Evolutionary conservation across 2,797 vertebrate species (phyloP).

Genomic region (Tolypeutes matacus): DNA sequence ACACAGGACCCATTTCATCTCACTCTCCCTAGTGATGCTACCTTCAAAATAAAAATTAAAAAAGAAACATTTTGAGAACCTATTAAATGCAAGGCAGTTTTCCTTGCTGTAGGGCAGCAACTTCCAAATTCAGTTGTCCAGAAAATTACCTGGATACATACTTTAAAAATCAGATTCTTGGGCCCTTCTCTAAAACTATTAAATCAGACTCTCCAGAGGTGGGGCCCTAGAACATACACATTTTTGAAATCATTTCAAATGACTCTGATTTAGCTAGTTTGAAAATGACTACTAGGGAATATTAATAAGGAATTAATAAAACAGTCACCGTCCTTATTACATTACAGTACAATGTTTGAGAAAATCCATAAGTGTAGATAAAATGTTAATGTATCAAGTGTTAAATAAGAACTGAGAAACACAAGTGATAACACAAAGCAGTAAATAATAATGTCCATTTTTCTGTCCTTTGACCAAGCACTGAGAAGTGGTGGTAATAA

Average conservation of each 20-base stretch:
- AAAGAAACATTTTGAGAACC: constrained; percentile 17
- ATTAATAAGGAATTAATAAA: neutral
- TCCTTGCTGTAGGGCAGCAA: neutral
- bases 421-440: neutral
- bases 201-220: neutral
- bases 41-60: neutral
- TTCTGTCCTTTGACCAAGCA: neutral
- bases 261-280: neutral
- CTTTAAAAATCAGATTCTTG: neutral
- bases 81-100: neutral
- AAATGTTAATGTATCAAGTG: neutral
- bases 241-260: neutral
- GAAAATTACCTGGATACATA: constrained; percentile 5
- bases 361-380: neutral
- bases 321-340: neutral
- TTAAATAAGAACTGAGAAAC: neutral
- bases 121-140: constrained; percentile 46
- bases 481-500: neutral
- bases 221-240: too few relatives aligned
- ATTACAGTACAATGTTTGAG: neutral
- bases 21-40: neutral
- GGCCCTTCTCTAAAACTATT: neutral
- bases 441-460: neutral
- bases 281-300: neutral
- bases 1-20: neutral